Percentiles rank a stretch among this genome's conserved stretches.
Evolutionary conservation across 2,888 invertebrate species (phyloP).

Genomic region (Hirtodrosophila trivittata): DNA sequence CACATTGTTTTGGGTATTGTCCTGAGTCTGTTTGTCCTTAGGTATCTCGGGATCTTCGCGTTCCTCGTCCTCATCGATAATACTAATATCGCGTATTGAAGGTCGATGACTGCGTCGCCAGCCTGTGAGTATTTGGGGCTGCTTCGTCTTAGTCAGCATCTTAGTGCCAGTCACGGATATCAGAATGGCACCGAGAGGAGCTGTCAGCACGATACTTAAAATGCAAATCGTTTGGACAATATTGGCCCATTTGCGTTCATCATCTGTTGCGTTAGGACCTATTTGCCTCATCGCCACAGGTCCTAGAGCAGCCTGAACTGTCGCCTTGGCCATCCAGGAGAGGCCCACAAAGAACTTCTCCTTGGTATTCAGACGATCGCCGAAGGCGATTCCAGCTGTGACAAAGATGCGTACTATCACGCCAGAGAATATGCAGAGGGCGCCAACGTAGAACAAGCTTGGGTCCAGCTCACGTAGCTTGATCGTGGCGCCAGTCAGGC

Average conservation of each 20-base stretch:
- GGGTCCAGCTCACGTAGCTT: constrained; percentile 90
- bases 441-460: constrained; percentile 88
- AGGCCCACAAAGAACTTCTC: constrained; percentile 96
- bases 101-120: constrained; percentile 92
- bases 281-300: constrained; percentile 90
- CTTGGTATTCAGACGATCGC: constrained; percentile 92
- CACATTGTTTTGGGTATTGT: constrained; percentile 81
- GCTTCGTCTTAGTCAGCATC: constrained; percentile 90
- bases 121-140: constrained; percentile 87
- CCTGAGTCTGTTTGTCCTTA: constrained; percentile 78
- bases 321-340: constrained; percentile 98
- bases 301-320: constrained; percentile 96
- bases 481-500: constrained; percentile 95
- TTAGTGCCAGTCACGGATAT: constrained; percentile 91
- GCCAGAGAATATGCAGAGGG: constrained; percentile 88
- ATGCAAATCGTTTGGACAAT: constrained; percentile 91
- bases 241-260: constrained; percentile 87
- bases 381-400: constrained; percentile 89
- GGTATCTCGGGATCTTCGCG: constrained; percentile 85
- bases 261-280: constrained; percentile 82
- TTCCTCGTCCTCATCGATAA: constrained; percentile 92
- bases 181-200: constrained; percentile 92
- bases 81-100: constrained; percentile 93
- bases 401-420: constrained; percentile 87
- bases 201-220: constrained; percentile 92